These are phyloP conservation scores for Lepisosteus osseus DNA, from an alignment of 2,113 vertebrate genomes.

Conservation along the genomic window DNA sequence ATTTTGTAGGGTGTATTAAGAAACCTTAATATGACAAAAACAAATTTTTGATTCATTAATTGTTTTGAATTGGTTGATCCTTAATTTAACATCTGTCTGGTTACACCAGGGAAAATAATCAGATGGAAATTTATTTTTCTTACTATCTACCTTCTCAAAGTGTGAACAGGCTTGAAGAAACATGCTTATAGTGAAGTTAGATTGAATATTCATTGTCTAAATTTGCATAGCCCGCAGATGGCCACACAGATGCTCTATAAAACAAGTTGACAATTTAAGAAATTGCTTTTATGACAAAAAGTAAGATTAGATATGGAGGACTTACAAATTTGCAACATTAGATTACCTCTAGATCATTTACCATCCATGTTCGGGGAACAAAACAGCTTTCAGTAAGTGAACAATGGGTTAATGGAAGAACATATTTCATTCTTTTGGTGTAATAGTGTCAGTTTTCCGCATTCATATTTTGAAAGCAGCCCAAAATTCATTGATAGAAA, in stretches of 20 bases:
- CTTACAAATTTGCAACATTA: slow-evolving; percentile 43
- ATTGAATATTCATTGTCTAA: slow-evolving; percentile 69
- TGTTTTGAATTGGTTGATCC: slow-evolving; percentile 59
- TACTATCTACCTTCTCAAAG: slow-evolving; percentile 46
- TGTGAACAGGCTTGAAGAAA: slow-evolving; percentile 54
- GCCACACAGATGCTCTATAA: slow-evolving; percentile 64
- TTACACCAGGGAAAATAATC: slow-evolving; percentile 50
- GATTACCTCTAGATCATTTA: not conserved
- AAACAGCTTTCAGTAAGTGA: not conserved
- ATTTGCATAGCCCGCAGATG: slow-evolving; percentile 69
- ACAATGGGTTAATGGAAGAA: not conserved
- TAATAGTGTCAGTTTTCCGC: not conserved
- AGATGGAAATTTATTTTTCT: slow-evolving; percentile 58
- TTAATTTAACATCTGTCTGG: slow-evolving; percentile 55
- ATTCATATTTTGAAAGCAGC: not conserved
- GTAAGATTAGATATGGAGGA: slow-evolving; percentile 55
- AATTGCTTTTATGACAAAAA: slow-evolving; percentile 71
- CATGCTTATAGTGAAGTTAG: slow-evolving; percentile 49
- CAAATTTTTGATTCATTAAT: slow-evolving; percentile 45
- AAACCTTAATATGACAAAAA: slow-evolving; percentile 19
- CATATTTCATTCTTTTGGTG: not conserved
- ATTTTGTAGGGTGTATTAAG: not conserved
- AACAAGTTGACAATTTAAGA: slow-evolving; percentile 57
- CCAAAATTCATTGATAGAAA: slow-evolving; percentile 1
- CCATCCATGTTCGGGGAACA: slow-evolving; percentile 4